Evolutionary conservation across 2,797 vertebrate genomes (phyloP).

Genomic region (Remorina albescens): DNA sequence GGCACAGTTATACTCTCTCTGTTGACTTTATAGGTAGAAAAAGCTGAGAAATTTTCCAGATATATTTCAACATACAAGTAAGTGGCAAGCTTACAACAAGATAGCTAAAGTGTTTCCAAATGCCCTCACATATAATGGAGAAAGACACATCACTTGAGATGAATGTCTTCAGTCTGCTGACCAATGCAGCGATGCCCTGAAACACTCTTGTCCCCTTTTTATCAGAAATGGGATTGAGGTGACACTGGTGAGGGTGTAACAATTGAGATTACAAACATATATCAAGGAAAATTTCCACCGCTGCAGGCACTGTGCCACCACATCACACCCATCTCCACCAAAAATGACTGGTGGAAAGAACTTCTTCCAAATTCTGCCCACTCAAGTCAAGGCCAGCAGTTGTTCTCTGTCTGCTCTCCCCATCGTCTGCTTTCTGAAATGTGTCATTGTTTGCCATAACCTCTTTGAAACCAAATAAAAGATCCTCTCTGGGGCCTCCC

Average conservation of each 20-base stretch:
- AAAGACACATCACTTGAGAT: neutral
- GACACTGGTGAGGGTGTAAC: neutral
- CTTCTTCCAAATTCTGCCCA: neutral
- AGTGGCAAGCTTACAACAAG: neutral
- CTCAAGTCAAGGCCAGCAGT: conserved; percentile 13
- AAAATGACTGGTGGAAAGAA: neutral
- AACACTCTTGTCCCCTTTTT: neutral
- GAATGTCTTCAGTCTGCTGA: too few species aligned
- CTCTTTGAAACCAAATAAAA: conserved; percentile 8
- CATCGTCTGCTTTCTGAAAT: conserved; percentile 8
- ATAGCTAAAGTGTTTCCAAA: neutral
- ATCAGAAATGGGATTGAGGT: neutral
- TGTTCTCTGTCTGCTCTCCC: neutral
- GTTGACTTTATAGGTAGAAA: neutral
- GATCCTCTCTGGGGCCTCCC: neutral
- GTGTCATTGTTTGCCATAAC: conserved; percentile 15
- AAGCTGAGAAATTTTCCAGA: neutral
- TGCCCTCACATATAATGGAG: neutral
- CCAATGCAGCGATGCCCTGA: neutral
- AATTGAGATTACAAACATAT: conserved; percentile 10
- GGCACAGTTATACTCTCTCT: neutral
- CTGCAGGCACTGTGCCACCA: too few species aligned
- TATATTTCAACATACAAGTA: neutral
- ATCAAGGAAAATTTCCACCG: conserved; percentile 5
- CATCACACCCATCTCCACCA: neutral